Conservation (phyloP, 37 sponge, comb jelly and placozoan species). For the Halichondria panicea region DNA sequence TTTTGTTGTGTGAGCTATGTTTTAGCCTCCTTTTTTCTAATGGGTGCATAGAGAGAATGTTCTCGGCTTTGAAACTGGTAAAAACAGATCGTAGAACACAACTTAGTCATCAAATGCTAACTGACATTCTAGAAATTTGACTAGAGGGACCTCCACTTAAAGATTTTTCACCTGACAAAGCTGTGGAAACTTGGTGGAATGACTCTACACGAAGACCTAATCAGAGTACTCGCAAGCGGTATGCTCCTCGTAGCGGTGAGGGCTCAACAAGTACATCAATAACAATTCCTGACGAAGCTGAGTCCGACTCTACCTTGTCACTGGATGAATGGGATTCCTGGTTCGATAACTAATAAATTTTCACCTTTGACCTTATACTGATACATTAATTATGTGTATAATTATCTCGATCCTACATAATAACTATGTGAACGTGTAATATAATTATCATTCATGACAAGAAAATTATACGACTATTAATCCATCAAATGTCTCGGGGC, state of each 20-base stretch:
- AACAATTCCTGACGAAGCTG: not conserved
- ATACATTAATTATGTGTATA: not conserved
- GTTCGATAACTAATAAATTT: not conserved
- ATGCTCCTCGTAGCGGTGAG: slow-evolving; percentile 27
- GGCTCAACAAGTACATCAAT: not conserved
- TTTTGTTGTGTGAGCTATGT: slow-evolving; percentile 30
- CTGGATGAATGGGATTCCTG: not conserved
- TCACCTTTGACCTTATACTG: not conserved
- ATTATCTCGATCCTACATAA: too few species aligned
- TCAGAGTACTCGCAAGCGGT: slow-evolving; percentile 35
- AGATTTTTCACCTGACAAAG: slow-evolving; percentile 15
- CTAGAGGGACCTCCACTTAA: slow-evolving; percentile 26
- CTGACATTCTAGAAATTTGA: slow-evolving; percentile 37
- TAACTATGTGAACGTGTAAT: too few species aligned
- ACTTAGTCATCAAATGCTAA: slow-evolving; percentile 13
- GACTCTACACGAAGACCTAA: slow-evolving; percentile 43
- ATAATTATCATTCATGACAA: too few species aligned
- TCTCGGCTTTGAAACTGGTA: slow-evolving; percentile 34
- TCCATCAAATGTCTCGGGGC: too few species aligned
- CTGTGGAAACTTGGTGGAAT: slow-evolving; percentile 37
- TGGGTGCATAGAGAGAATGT: slow-evolving; percentile 32
- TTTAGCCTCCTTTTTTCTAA: slow-evolving; percentile 66
- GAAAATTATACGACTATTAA: too few species aligned
- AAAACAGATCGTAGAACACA: slow-evolving; percentile 45
- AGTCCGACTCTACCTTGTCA: not conserved